Conservation (phyloP, 2,113 vertebrate genomes). For the Apteryx mantelli region DNA sequence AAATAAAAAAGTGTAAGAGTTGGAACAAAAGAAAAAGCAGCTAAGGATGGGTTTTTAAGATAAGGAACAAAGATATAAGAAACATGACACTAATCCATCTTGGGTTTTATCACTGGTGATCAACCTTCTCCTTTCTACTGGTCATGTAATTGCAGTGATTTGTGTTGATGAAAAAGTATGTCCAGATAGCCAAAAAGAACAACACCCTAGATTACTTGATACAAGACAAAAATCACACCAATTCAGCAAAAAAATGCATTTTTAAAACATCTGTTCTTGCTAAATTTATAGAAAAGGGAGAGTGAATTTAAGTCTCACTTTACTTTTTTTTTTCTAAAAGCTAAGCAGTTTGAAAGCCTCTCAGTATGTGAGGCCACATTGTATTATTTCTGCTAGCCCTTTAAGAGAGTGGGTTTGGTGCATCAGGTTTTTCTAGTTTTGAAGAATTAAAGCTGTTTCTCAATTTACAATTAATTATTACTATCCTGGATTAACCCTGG, state of each 20-base stretch:
- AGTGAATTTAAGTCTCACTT: constrained; percentile 32
- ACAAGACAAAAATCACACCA: constrained; percentile 18
- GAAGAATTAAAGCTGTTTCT: constrained; percentile 84
- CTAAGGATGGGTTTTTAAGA: constrained; percentile 82
- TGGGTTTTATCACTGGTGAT: constrained; percentile 72
- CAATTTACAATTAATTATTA: constrained; percentile 91
- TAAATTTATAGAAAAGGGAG: constrained; percentile 20
- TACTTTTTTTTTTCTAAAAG: constrained; percentile 31
- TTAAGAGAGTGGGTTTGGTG: constrained; percentile 66
- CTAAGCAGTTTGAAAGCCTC: constrained; percentile 11
- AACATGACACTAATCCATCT: constrained; percentile 77
- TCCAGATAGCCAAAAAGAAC: constrained; percentile 81
- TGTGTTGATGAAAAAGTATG: constrained; percentile 85
- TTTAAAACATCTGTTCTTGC: neutral
- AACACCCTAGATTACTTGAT: constrained; percentile 76
- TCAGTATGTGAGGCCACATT: constrained; percentile 58
- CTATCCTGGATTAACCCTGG: constrained; percentile 78
- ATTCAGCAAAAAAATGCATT: constrained; percentile 7
- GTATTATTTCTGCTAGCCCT: constrained; percentile 68
- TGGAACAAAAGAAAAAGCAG: constrained; percentile 73
- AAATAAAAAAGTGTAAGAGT: constrained; percentile 20
- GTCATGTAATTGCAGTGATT: constrained; percentile 87
- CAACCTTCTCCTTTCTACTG: constrained; percentile 71
- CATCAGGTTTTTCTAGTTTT: constrained; percentile 85
- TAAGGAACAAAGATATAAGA: constrained; percentile 84